A percentile compares a stretch with the other conserved stretches of the same genome.
Conservation (phyloP, 35 echinoderm and acorn worm species). For the Chiridota heheva region DNA sequence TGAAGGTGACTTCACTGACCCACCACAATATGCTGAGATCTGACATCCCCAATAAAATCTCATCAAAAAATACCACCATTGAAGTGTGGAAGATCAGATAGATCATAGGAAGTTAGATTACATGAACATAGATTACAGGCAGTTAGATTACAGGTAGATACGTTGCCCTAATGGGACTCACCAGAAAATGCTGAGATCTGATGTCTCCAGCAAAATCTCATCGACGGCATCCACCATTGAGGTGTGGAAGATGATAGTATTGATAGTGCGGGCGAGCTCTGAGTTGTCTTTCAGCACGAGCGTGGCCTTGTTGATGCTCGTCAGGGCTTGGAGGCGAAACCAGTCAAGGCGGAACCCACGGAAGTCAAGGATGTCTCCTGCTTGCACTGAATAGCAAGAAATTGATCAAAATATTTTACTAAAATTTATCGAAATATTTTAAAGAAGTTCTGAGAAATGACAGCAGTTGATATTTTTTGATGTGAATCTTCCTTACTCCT, state of each 20-base stretch:
- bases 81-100: constrained; percentile 94
- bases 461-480: too few relatives aligned
- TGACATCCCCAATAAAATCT: constrained; percentile 81
- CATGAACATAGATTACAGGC: too few relatives aligned
- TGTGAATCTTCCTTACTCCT: too few relatives aligned
- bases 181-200: constrained; percentile 95
- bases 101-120: too few relatives aligned
- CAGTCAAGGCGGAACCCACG: constrained; percentile 89
- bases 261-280: constrained; percentile 88
- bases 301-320: constrained; percentile 83
- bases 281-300: constrained; percentile 71
- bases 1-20: too few relatives aligned
- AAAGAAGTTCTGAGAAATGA: too few relatives aligned
- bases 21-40: constrained; percentile 97
- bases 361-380: constrained; percentile 72
- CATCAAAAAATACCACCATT: constrained; percentile 91
- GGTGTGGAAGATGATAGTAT: constrained; percentile 93
- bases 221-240: constrained; percentile 91
- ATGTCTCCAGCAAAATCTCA: constrained; percentile 87
- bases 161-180: constrained; percentile 35
- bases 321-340: constrained; percentile 95
- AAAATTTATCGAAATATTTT: too few relatives aligned
- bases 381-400: constrained; percentile 48
- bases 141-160: too few relatives aligned
- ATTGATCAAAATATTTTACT: too few relatives aligned